Evolutionary conservation across 2,113 vertebrate genomes (phyloP).

Genomic region (Lonchura striata): DNA sequence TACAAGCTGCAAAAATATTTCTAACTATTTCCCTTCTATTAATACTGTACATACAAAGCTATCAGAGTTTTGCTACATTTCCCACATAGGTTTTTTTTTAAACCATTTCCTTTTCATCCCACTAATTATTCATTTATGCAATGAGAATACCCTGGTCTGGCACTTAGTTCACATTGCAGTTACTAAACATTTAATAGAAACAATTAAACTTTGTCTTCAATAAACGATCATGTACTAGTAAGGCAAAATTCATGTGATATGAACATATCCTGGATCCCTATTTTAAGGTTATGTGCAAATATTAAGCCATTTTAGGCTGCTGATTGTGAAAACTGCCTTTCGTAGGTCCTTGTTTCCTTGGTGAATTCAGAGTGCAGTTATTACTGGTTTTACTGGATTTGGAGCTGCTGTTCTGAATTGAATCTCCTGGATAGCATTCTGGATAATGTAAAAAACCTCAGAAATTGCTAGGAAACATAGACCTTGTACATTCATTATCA

Average conservation of each 20-base stretch:
- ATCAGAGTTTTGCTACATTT: slow-evolving; percentile 73
- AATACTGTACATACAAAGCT: slow-evolving; percentile 81
- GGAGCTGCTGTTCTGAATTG: slow-evolving; percentile 3
- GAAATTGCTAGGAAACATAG: slow-evolving; percentile 42
- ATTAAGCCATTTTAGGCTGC: slow-evolving; percentile 43
- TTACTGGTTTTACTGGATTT: background rate
- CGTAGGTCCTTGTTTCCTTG: slow-evolving; percentile 31
- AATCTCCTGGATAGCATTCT: slow-evolving; percentile 9
- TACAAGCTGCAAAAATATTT: slow-evolving; percentile 82
- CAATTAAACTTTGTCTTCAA: slow-evolving; percentile 33
- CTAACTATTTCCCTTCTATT: slow-evolving; percentile 73
- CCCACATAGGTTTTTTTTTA: slow-evolving; percentile 63
- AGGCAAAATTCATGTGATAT: slow-evolving; percentile 74
- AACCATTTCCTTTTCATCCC: slow-evolving; percentile 41
- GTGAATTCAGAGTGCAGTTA: background rate
- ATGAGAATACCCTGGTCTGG: slow-evolving; percentile 64
- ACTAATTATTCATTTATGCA: slow-evolving; percentile 32
- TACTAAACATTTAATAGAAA: slow-evolving; percentile 49
- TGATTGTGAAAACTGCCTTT: slow-evolving; percentile 45
- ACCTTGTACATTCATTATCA: slow-evolving; percentile 64
- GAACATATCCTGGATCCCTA: slow-evolving; percentile 47
- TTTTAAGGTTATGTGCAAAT: slow-evolving; percentile 58
- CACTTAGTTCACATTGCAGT: slow-evolving; percentile 70
- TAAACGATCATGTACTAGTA: slow-evolving; percentile 68
- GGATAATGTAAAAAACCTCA: slow-evolving; percentile 21